Evolutionary conservation across 1,140 invertebrate species (phyloP).

Genomic region (Drosophila bifasciata): DNA sequence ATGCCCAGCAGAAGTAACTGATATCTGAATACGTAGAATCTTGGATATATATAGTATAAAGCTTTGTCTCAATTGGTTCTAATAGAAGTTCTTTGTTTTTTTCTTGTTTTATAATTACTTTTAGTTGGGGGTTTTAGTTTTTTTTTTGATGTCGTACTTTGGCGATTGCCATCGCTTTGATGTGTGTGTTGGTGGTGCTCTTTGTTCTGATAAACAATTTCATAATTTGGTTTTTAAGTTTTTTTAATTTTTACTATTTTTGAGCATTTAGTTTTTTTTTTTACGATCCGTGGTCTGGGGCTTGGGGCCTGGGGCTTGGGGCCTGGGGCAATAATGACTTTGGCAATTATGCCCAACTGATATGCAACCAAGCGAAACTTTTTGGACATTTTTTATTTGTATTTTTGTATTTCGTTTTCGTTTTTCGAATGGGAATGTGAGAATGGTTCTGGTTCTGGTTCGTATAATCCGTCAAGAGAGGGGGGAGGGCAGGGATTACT

Average conservation of each 20-base stretch:
- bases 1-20: no score
- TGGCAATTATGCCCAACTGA: constrained; percentile 75
- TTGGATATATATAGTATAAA: neutral
- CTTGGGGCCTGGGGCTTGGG: no score
- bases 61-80: constrained; percentile 10
- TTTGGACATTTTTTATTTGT: constrained; percentile 61
- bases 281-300: constrained; percentile 20
- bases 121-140: constrained; percentile 3
- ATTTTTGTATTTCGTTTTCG: constrained; percentile 23
- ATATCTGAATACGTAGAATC: neutral
- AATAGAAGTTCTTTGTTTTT: constrained; percentile 34
- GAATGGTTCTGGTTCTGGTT: constrained; percentile 66
- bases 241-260: constrained; percentile 24
- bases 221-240: constrained; percentile 33
- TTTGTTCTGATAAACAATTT: constrained; percentile 66
- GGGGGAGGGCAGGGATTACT: neutral
- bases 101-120: constrained; percentile 33
- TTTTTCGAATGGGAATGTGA: constrained; percentile 35
- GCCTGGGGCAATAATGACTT: constrained; percentile 56
- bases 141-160: constrained; percentile 36
- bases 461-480: constrained; percentile 29
- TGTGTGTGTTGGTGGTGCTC: constrained; percentile 7
- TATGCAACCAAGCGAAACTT: constrained; percentile 69
- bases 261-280: constrained; percentile 33
- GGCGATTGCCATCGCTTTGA: constrained; percentile 44